These are phyloP conservation scores for Pegoplata infirma DNA, from an alignment of 2,888 invertebrate species.

Conservation along the genomic window DNA sequence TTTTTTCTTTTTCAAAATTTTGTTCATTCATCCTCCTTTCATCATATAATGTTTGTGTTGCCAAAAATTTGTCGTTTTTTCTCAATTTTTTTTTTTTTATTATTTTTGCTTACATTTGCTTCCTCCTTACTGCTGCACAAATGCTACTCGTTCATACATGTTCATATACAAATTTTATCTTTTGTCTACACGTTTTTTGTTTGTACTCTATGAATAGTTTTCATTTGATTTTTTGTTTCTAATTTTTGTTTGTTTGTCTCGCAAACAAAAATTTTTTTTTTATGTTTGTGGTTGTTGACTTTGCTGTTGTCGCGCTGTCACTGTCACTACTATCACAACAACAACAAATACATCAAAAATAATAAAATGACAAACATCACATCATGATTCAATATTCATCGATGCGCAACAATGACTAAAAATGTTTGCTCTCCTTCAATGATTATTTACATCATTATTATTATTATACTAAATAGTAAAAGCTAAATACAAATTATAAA, in stretches of 20 bases:
- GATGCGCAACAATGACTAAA: slow-evolving; percentile 58
- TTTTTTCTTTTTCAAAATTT: slow-evolving; percentile 15
- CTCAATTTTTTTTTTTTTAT: neutral
- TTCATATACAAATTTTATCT: slow-evolving; percentile 59
- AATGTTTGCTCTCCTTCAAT: slow-evolving; percentile 30
- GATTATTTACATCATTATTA: slow-evolving; percentile 16
- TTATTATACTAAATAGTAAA: neutral
- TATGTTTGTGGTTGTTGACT: slow-evolving; percentile 47
- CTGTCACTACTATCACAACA: slow-evolving; percentile 5
- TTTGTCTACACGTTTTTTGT: slow-evolving; percentile 52
- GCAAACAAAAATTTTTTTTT: slow-evolving; percentile 7
- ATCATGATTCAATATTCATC: slow-evolving; percentile 59
- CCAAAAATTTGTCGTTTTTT: slow-evolving; percentile 46
- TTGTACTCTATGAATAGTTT: slow-evolving; percentile 48
- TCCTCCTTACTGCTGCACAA: slow-evolving; percentile 37
- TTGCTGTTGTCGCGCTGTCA: slow-evolving; percentile 36
- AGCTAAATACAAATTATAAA: too few relatives aligned
- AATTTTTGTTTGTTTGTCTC: slow-evolving; percentile 26
- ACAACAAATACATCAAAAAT: slow-evolving; percentile 14
- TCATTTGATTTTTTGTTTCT: slow-evolving; percentile 9
- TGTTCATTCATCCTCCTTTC: slow-evolving; percentile 32
- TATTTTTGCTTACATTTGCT: slow-evolving; percentile 39
- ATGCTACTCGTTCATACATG: slow-evolving; percentile 32
- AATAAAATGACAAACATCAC: slow-evolving; percentile 34
- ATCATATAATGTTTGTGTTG: slow-evolving; percentile 49